Evolutionary conservation across 2,797 vertebrate species (phyloP), one percentile per base, ranked within the genome.

Genomic region (Eulemur rubriventer): DNA sequence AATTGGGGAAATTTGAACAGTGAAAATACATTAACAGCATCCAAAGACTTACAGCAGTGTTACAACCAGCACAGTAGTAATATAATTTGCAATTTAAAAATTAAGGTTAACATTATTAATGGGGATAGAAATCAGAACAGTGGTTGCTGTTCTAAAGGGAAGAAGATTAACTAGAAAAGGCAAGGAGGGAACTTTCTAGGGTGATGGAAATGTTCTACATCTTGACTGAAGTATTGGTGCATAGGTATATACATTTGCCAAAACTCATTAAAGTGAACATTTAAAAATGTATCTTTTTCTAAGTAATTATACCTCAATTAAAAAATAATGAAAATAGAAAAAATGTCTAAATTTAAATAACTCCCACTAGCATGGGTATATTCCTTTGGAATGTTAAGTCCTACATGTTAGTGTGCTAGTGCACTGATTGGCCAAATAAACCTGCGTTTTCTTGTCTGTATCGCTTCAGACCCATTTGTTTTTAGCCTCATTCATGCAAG

Each of bases 381-480:
- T 78, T 88, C 61, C 38, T 93, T 87, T 87, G 61, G n/a, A 92
- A 93, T 87, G 46, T 86, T 69, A 92, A 79, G 38, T 89, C 83
- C 76, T 76, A 63, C 0, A 52, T 9, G 73, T 59, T 67, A 72
- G 48, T 88, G 22, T 48, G 30, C 72, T 79, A 61, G 22, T 65
- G 7, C 18, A 65, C 12, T 59, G 41, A 22, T 33, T 43, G 28
- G 16, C 82, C 79, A 69, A 86, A 83, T 59, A 87, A 75, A 75
- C 52, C 0, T 75, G 57, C 84, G 28, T 57, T 89, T 87, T 80
- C 55, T 82, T 67, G 46, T 65, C 35, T 69, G 33, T 57, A 48
- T 52, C 69, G 87, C 70, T 88, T 87, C 24, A 11, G 52, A 63
- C 61, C 46, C 41, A 50, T 55, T 17, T 89, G 57, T 33, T 63